Base-by-base conservation (phyloP, 2,797 vertebrate genomes). In the Salarias fasciatus region DNA sequence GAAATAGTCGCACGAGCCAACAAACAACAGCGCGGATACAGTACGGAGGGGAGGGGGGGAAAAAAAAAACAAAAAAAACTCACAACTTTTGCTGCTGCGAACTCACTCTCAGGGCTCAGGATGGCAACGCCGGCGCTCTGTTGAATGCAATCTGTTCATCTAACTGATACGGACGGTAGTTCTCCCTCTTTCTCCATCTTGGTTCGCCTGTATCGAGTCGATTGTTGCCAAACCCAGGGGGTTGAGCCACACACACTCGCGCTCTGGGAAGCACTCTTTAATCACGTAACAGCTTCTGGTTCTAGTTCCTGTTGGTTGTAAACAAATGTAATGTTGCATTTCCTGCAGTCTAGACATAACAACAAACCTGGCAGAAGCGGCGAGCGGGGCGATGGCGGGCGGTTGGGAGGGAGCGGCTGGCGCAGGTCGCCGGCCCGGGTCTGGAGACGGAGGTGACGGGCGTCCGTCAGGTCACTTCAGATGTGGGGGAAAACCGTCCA, bases 321-420 rank as follows among this genome's bases (percentile, higher is more conserved):
- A 93, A 93, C 93, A 93, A 92, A 91, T 77, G 87, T 93, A 94
- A 93, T 93, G 86, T 90, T 92, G 92, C 88, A 93, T 92, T 94
- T 94, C 92, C 93, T 94, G 93, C 63, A 88, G 92, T 93, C 92
- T 94, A 94, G 93, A 94, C 92, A 92, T 86, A 92, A 91, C 89
- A 93, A 79, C 82, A 87, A 89, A 89, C 86, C 88, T 87, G 88
- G 92, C 88, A 91, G 67, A 75, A 80, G 79, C 78, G 81, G 77
- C 84, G 78, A 83, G 69, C 81, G 79, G 83, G 85, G 84, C 50
- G 53, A 74, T 66, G 88, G 87, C 42, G 88, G 88, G 87, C 42
- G 88, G 87, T 89, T 83, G 77, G 60, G 69, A 79, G 81, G 82
- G 79, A 90, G 83, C 66, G 80, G 84, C 77, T 91, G 88, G 88